phyloP scores from a whole-genome alignment of 2,888 invertebrate genomes.

The Rhyacophila evoluta region DNA sequence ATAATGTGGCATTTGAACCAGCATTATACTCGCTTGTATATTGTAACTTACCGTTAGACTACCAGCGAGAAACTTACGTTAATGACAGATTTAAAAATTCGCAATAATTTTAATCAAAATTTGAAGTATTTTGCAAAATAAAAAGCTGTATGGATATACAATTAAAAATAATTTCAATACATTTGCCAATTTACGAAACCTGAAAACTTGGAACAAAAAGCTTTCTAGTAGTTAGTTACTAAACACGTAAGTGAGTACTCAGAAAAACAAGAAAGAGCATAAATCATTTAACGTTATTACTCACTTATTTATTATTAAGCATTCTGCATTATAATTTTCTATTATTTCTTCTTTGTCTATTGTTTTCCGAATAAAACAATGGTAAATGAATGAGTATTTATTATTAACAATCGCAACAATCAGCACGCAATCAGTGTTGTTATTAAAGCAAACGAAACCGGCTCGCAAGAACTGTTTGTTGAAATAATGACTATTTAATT shows the following conservation, averaged over 20 bases:
- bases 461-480: too few species aligned
- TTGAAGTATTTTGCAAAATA: neutral
- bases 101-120: neutral
- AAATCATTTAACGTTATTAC: neutral
- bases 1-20: too few species aligned
- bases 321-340: neutral
- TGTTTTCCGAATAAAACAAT: conserved; percentile 1
- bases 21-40: neutral
- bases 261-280: neutral
- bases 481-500: too few species aligned
- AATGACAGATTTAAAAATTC: too few species aligned
- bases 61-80: too few species aligned
- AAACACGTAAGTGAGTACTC: neutral
- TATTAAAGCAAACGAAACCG: too few species aligned
- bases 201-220: neutral
- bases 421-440: neutral
- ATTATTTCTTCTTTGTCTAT: conserved; percentile 6
- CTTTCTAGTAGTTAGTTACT: neutral
- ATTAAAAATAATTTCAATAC: neutral
- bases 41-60: neutral
- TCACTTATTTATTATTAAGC: neutral
- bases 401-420: neutral
- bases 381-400: neutral
- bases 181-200: neutral
- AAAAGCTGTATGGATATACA: too few species aligned